These are phyloP conservation scores for Sthenelais limicola DNA, from an alignment of 2,888 invertebrate species.

Conservation along the genomic window DNA sequence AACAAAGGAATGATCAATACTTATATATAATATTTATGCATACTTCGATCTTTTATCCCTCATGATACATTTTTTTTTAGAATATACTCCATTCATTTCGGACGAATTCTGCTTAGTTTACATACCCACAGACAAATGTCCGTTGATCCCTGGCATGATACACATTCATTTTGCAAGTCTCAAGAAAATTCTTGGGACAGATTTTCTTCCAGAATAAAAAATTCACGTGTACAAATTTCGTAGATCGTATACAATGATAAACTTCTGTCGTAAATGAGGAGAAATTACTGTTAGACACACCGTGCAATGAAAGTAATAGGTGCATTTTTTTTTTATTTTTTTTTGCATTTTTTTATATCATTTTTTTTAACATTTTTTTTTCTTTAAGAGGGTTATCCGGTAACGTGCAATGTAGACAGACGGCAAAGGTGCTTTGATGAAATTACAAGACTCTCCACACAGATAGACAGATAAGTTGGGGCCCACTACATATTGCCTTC, in stretches of 20 bases:
- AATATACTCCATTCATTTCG: too few species aligned
- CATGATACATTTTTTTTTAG: constrained; percentile 26
- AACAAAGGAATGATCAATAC: constrained; percentile 32
- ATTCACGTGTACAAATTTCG: too few species aligned
- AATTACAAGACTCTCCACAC: constrained; percentile 14
- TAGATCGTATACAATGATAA: too few species aligned
- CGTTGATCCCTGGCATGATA: constrained; percentile 17
- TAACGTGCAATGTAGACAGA: constrained; percentile 38
- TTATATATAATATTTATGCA: constrained; percentile 33
- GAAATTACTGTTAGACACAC: constrained; percentile 16
- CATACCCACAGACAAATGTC: background rate
- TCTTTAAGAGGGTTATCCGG: constrained; percentile 29
- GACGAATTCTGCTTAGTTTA: too few species aligned
- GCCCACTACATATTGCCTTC: constrained; percentile 18
- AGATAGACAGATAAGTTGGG: constrained; percentile 21
- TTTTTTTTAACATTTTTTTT: constrained; percentile 1
- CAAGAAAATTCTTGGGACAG: constrained; percentile 24
- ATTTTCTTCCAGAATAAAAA: constrained; percentile 11
- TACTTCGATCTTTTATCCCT: constrained; percentile 30
- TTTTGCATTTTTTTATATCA: constrained; percentile 5
- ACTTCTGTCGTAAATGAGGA: too few species aligned
- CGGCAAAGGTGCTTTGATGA: constrained; percentile 36
- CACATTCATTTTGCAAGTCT: constrained; percentile 35
- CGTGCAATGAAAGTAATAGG: background rate
- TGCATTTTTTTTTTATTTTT: constrained; percentile 11